Evolutionary conservation across 2,113 vertebrate genomes (phyloP).

Genomic region (Bufo gargarizans): DNA sequence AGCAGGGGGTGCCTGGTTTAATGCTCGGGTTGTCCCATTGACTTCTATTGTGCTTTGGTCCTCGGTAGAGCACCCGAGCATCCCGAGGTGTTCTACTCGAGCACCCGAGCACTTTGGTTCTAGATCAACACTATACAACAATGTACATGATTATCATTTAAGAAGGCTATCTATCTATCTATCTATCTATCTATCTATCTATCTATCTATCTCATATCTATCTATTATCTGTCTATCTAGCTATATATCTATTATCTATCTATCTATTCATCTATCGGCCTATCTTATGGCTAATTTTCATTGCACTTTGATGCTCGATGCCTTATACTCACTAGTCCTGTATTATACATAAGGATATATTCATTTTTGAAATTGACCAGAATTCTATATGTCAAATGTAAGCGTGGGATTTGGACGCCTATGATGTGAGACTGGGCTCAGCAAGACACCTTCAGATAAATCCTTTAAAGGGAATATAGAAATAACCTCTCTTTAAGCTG

Average conservation of each 20-base stretch:
- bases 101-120: no score
- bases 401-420: background rate
- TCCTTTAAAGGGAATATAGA: constrained; percentile 31
- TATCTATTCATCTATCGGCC: background rate
- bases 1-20: no score
- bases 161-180: background rate
- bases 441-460: constrained; percentile 29
- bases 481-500: background rate
- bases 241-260: constrained; percentile 5
- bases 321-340: background rate
- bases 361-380: background rate
- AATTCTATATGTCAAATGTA: background rate
- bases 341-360: background rate
- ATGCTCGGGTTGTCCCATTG: no score
- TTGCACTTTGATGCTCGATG: background rate
- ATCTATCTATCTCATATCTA: background rate
- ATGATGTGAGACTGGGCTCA: constrained; percentile 12
- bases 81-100: no score
- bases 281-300: background rate
- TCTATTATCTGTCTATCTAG: background rate
- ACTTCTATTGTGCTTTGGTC: no score
- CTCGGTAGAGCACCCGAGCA: no score
- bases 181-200: background rate
- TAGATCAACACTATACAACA: no score
- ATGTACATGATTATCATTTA: no score